Base-by-base conservation (phyloP, 64 coral and sea anemone genomes). In the Actinia equina region DNA sequence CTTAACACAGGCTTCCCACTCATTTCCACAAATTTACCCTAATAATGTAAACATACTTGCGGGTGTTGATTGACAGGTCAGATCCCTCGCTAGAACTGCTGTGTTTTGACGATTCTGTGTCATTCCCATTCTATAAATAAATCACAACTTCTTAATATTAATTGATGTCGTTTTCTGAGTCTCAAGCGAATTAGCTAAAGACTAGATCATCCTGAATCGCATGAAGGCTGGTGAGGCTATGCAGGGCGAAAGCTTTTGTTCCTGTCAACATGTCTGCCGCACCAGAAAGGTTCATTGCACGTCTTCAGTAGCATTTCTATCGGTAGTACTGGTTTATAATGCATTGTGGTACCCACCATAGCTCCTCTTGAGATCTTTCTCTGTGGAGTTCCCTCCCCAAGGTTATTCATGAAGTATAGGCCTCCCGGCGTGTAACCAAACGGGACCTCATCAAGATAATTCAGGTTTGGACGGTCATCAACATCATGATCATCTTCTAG, bases 351-450 rank as follows among this genome's bases (percentile, higher is more conserved):
- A 64, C 54, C 62, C 52, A 60, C 83, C 83, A 85, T 58, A 19
- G n/a, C 43, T 8, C 59, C 30, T 30, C 52, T 60, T 3, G 83
- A 60, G 17, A 85, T 85, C 27, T 60, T 60, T 10, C 83, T 60
- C 9, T 22, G 46, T 85, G 30, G 59, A 20, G 17, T 60, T 43
- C 17, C 17, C 42, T 22, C 27, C 22, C 83, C 53, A 8, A 86
- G 23, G 84, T 30, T 53, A 86, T 65, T 71, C 43, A 81, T 59
- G 59, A 88, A 92, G 52, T 92, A 92, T 25, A 92, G 55, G 0
- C 90, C 90, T 30, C 90, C 86, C 17, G 90, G 17, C 8, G 90
- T 92, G 78, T 92, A 92, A 20, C 90, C 86, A 77, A 92, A 87
- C 30, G 90, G 90, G 6, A 44, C 86, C 53, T 86, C 90, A 83